These are phyloP conservation scores for Cloeon dipterum DNA, from an alignment of 2,888 invertebrate species.

Conservation along the genomic window DNA sequence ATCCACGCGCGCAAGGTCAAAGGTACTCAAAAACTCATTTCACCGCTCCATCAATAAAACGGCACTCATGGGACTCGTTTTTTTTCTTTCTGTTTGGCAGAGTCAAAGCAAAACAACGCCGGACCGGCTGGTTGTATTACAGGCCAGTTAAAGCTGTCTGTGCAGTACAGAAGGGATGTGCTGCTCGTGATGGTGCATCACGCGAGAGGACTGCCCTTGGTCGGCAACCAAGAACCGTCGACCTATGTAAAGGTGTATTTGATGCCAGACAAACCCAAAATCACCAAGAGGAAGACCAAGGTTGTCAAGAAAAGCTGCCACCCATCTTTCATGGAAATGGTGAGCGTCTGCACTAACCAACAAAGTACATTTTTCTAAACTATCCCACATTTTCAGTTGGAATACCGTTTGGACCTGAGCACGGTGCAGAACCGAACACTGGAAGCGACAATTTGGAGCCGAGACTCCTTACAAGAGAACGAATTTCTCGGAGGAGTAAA, in stretches of 20 bases:
- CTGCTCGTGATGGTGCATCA: slow-evolving; percentile 72
- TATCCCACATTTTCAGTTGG: slow-evolving; percentile 32
- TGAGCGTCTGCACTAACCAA: slow-evolving; percentile 17
- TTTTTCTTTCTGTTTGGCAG: too few relatives aligned
- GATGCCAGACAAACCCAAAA: slow-evolving; percentile 75
- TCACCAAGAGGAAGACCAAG: slow-evolving; percentile 89
- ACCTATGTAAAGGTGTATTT: slow-evolving; percentile 84
- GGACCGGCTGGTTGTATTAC: too few relatives aligned
- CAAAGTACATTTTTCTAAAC: neutral
- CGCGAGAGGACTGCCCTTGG: slow-evolving; percentile 63
- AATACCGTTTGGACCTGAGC: slow-evolving; percentile 66
- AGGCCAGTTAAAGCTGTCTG: slow-evolving; percentile 55
- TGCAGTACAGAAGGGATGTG: slow-evolving; percentile 49
- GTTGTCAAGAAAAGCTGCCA: slow-evolving; percentile 78
- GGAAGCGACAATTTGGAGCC: slow-evolving; percentile 90
- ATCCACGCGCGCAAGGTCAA: slow-evolving; percentile 52
- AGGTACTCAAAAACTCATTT: slow-evolving; percentile 26
- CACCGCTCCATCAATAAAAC: too few relatives aligned
- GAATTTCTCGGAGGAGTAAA: slow-evolving; percentile 84
- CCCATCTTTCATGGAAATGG: slow-evolving; percentile 97
- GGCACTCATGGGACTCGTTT: too few relatives aligned
- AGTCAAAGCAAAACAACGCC: too few relatives aligned
- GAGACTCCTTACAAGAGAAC: slow-evolving; percentile 83
- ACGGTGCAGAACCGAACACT: slow-evolving; percentile 47
- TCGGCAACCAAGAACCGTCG: slow-evolving; percentile 63